phyloP scores from a whole-genome alignment of 2,113 vertebrate genomes.

The Prochilodus magdalenae region DNA sequence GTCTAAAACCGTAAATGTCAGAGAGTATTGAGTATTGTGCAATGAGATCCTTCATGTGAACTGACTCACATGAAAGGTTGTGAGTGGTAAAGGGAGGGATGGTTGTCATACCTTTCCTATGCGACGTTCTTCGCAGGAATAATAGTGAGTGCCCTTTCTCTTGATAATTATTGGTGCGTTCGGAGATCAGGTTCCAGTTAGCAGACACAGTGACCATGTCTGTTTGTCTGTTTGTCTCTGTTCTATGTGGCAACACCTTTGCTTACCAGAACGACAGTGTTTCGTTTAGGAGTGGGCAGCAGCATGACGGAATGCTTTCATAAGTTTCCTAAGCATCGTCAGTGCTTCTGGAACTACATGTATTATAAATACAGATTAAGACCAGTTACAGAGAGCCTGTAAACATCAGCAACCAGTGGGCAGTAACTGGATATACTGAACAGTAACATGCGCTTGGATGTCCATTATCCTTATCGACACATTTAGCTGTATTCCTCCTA shows the following conservation, averaged over 20 bases:
- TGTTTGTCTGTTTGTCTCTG: background rate
- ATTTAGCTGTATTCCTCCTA: too few species aligned
- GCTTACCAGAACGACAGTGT: background rate
- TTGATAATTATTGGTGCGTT: background rate
- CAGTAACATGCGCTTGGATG: too few species aligned
- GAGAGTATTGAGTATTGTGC: background rate
- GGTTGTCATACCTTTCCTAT: background rate
- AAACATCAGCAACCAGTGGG: too few species aligned
- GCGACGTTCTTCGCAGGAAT: background rate
- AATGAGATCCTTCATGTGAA: background rate
- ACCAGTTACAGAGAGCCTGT: too few species aligned
- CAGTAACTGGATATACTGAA: too few species aligned
- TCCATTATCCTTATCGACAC: too few species aligned
- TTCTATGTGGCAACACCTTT: background rate
- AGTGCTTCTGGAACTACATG: too few species aligned
- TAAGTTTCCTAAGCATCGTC: too few species aligned
- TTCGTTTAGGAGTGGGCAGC: background rate
- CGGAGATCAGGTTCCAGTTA: background rate
- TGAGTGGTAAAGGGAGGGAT: background rate
- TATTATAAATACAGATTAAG: too few species aligned
- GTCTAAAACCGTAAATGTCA: background rate
- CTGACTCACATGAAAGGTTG: background rate
- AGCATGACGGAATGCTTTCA: too few species aligned
- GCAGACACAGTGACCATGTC: background rate
- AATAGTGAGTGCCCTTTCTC: background rate